Evolutionary conservation across 2,888 invertebrate genomes (phyloP), one percentile per base, ranked within the genome.

Genomic region (Cataglyphis altisquamis): DNA sequence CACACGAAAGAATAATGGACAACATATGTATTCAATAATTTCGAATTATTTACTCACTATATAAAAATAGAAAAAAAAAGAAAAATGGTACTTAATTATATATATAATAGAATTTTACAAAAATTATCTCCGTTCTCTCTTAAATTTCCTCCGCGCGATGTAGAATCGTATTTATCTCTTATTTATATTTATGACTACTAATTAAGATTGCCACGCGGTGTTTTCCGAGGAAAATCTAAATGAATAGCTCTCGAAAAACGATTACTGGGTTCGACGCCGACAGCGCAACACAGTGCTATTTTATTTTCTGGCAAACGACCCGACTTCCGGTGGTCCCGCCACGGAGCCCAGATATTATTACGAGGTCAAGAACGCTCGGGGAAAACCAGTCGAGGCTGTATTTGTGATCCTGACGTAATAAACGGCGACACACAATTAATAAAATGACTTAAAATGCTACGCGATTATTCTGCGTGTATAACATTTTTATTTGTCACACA

Each of bases 301-400:
- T 91, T 91, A 90, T 90, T 91, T 90, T 86, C 89, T 90, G 86
- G 85, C 90, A 87, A 90, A 90, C 86, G 90, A 90, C 85, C 88
- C 86, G 57, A 86, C 89, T 90, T 90, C 90, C 90, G 90, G 90
- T 83, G 91, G 88, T 78, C 80, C 66, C 60, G 45, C 52, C 39
- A n/a, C 48, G 29, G 32, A 68, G 62, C 70, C 85, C 74, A 70
- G 75, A 81, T 84, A 83, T 82, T 68, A 85, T 89, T 89, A 88
- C 85, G 72, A 82, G 80, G 87, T 82, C 81, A 62, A 74, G 57
- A 73, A 41, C 62, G 57, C 77, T 77, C 68, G 73, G 78, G 82
- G 55, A 89, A 85, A 85, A 85, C 60, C 45, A 60, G 60, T 41
- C 75, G 55, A 21, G 55, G 21, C 39, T n/a, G 25, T 63, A 9